Conservation (phyloP, 1,140 invertebrate genomes). For the Batillaria attramentaria region DNA sequence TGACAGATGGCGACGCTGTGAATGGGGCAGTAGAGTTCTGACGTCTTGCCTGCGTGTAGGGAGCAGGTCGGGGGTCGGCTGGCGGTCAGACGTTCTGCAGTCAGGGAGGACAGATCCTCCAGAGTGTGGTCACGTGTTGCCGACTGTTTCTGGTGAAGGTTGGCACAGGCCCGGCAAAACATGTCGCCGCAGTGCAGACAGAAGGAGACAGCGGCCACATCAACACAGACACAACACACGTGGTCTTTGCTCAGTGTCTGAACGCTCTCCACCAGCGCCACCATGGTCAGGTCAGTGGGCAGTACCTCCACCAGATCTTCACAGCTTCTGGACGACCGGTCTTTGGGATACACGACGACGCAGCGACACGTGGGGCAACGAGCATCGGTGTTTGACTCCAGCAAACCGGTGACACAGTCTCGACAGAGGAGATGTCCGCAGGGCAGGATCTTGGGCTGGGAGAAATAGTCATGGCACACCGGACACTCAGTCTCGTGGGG, state of each 20-base stretch:
- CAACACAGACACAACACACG: constrained; percentile 11
- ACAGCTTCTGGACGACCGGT: neutral
- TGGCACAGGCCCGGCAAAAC: neutral
- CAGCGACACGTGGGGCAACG: neutral
- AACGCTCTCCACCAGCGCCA: constrained; percentile 2
- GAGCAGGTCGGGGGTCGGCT: neutral
- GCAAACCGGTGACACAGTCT: neutral
- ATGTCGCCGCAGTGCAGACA: constrained; percentile 1
- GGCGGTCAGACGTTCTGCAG: neutral
- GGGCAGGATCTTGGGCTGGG: constrained; percentile 3
- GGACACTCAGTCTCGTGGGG: neutral
- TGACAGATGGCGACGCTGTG: constrained; percentile 1
- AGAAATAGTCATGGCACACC: neutral
- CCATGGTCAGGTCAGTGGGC: constrained; percentile 7
- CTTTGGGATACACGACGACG: neutral
- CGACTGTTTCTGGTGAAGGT: neutral
- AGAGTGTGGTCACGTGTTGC: neutral
- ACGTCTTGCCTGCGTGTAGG: neutral
- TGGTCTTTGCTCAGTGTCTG: neutral
- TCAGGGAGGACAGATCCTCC: neutral
- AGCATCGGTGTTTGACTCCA: neutral
- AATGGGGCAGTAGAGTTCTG: neutral
- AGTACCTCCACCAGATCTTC: neutral
- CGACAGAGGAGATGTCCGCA: constrained; percentile 18
- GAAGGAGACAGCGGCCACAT: neutral